A percentile compares a stretch with the other conserved stretches of the same genome.
phyloP scores from a whole-genome alignment of 2,888 invertebrate species.

The Mellilla xanthometata region DNA sequence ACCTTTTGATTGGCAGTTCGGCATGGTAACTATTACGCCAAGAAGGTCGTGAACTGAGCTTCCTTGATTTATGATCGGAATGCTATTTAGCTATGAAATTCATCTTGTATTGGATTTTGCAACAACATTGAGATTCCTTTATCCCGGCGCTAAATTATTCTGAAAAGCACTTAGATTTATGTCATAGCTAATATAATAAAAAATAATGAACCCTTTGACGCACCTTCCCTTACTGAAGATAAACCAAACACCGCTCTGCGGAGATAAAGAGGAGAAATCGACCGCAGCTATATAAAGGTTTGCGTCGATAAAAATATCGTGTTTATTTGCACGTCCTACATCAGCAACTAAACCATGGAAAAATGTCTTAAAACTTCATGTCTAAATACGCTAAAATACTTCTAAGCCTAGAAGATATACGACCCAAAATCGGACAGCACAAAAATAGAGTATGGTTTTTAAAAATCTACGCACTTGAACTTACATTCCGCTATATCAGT shows the following conservation, averaged over 20 bases:
- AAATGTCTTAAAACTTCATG: conserved; percentile 50
- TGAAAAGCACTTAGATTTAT: neutral
- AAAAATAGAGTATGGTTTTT: conserved; percentile 42
- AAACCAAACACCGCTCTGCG: conserved; percentile 77
- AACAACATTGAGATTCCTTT: too few relatives aligned
- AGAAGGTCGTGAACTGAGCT: too few relatives aligned
- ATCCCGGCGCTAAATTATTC: too few relatives aligned
- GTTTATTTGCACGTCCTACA: conserved; percentile 83
- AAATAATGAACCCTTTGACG: conserved; percentile 52
- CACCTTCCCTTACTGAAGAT: conserved; percentile 73
- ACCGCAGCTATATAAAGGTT: conserved; percentile 82
- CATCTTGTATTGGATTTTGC: too few relatives aligned
- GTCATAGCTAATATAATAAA: conserved; percentile 42
- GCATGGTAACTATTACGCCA: too few relatives aligned
- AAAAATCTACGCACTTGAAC: conserved; percentile 50
- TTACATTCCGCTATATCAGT: conserved; percentile 74
- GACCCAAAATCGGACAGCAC: conserved; percentile 47
- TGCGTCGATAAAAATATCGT: conserved; percentile 80
- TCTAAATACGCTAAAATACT: conserved; percentile 48
- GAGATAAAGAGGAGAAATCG: conserved; percentile 80
- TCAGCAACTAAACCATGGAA: conserved; percentile 58
- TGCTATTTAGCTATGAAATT: too few relatives aligned
- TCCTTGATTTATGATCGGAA: too few relatives aligned
- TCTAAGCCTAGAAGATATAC: conserved; percentile 48
- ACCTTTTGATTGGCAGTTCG: too few relatives aligned